phyloP scores from a whole-genome alignment of 2,888 invertebrate species.

The Homarus gammarus region DNA sequence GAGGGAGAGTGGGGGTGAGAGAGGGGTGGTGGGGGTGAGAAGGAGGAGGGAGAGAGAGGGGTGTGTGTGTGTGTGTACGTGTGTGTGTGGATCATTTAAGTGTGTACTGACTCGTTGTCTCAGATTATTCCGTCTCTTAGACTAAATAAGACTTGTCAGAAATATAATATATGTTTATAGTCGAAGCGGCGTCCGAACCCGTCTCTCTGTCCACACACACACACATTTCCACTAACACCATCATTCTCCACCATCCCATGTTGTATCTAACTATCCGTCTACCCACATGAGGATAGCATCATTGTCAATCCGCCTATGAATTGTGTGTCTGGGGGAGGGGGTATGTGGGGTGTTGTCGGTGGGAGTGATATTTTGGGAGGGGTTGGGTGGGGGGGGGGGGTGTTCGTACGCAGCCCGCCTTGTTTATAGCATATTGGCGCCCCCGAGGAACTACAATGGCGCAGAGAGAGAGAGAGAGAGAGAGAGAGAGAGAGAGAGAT shows the following conservation, averaged over 20 bases:
- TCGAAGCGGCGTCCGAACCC: background rate
- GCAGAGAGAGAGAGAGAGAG: background rate
- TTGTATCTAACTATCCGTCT: no score
- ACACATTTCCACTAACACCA: background rate
- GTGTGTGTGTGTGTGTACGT: no score
- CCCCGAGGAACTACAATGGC: constrained; percentile 43
- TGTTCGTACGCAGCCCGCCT: constrained; percentile 18
- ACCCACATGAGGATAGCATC: no score
- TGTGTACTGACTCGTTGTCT: background rate
- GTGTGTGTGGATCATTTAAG: background rate
- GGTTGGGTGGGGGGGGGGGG: background rate
- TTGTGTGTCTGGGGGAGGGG: no score
- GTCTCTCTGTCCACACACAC: background rate
- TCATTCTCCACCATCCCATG: no score
- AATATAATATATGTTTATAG: background rate
- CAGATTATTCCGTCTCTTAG: constrained; percentile 6
- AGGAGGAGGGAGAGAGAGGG: no score
- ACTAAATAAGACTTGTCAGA: background rate
- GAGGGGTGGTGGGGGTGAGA: background rate
- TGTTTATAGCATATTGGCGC: constrained; percentile 57
- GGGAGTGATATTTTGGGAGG: background rate
- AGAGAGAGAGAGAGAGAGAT: background rate
- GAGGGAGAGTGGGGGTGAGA: no score
- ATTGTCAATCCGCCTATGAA: no score
- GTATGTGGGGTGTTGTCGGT: no score